A percentile compares a stretch with the other conserved stretches of the same genome.
Conservation (phyloP, 2,113 vertebrate species). For the Toxotes jaculatrix region DNA sequence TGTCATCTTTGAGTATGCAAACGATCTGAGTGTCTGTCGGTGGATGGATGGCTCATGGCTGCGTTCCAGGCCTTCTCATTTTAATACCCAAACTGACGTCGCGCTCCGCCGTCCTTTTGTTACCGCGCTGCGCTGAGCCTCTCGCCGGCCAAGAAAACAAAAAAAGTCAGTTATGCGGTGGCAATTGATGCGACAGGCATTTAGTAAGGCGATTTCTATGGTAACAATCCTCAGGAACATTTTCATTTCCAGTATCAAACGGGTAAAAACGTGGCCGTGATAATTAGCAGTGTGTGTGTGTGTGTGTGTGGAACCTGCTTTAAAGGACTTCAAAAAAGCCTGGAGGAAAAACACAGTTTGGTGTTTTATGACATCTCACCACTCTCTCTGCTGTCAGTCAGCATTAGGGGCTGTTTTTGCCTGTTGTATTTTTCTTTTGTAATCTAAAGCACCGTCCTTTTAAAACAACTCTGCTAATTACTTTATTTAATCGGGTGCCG, state of each 20-base stretch:
- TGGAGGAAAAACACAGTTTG: slow-evolving; percentile 66
- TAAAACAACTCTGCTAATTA: slow-evolving; percentile 75
- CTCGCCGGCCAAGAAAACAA: slow-evolving; percentile 53
- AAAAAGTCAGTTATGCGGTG: slow-evolving; percentile 68
- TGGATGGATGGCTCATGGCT: slow-evolving; percentile 67
- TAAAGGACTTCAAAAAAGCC: slow-evolving; percentile 78
- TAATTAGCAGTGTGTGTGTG: slow-evolving; percentile 72
- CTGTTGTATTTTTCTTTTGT: slow-evolving; percentile 77
- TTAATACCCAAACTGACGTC: slow-evolving; percentile 75
- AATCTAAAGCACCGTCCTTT: slow-evolving; percentile 75
- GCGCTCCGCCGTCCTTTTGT: slow-evolving; percentile 69
- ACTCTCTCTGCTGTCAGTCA: slow-evolving; percentile 75
- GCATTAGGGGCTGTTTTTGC: slow-evolving; percentile 75
- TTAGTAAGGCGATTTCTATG: slow-evolving; percentile 74
- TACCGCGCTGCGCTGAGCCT: slow-evolving; percentile 54
- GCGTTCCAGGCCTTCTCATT: slow-evolving; percentile 68
- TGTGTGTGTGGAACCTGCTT: slow-evolving; percentile 65
- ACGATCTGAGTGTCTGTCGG: slow-evolving; percentile 48
- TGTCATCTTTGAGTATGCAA: slow-evolving; percentile 69
- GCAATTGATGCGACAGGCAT: slow-evolving; percentile 72
- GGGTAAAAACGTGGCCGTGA: slow-evolving; percentile 68
- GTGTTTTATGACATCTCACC: slow-evolving; percentile 67
- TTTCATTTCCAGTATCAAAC: slow-evolving; percentile 80
- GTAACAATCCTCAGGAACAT: slow-evolving; percentile 78
- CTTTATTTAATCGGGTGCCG: slow-evolving; percentile 76